Percentiles rank a stretch among this genome's conserved stretches.
These are phyloP conservation scores for Thera britannica DNA, from an alignment of 2,888 invertebrate genomes.

Conservation along the genomic window DNA sequence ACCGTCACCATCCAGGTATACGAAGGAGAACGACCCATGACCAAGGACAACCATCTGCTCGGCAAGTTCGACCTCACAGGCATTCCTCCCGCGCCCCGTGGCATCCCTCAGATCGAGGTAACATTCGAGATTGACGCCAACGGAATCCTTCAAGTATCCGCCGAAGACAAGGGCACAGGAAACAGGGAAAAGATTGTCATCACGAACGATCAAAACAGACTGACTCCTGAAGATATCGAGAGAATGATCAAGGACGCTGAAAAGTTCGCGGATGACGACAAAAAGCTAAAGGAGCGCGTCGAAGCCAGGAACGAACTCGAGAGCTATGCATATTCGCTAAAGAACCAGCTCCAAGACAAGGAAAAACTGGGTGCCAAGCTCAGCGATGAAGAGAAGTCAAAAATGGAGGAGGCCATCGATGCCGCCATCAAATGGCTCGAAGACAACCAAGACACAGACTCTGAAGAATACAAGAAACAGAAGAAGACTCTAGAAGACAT, in stretches of 20 bases:
- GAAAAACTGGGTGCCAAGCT: slow-evolving; percentile 97
- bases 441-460: slow-evolving; percentile 96
- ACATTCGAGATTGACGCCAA: slow-evolving; percentile 98
- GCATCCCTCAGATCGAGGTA: slow-evolving; percentile 97
- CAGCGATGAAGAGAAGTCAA: slow-evolving; percentile 95
- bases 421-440: slow-evolving; percentile 99
- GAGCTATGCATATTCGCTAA: slow-evolving; percentile 98
- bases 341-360: slow-evolving; percentile 98
- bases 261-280: slow-evolving; percentile 99
- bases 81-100: slow-evolving; percentile 97
- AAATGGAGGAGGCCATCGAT: slow-evolving; percentile 98
- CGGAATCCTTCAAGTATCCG: slow-evolving; percentile 97
- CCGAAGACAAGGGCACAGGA: slow-evolving; percentile 99
- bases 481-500: slow-evolving; percentile 98
- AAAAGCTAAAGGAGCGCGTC: slow-evolving; percentile 97
- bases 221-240: slow-evolving; percentile 99
- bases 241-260: slow-evolving; percentile 99
- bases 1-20: slow-evolving; percentile 99
- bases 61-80: slow-evolving; percentile 99
- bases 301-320: slow-evolving; percentile 99
- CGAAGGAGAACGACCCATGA: slow-evolving; percentile 99
- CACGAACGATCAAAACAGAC: slow-evolving; percentile 98
- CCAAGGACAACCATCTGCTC: slow-evolving; percentile 99
- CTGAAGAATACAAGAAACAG: slow-evolving; percentile 96
- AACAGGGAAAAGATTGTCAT: slow-evolving; percentile 99